Percentiles rank a stretch among this genome's conserved stretches.
These are phyloP conservation scores for Lasioglossum lativentre DNA, from an alignment of 2,888 invertebrate species.

Conservation along the genomic window DNA sequence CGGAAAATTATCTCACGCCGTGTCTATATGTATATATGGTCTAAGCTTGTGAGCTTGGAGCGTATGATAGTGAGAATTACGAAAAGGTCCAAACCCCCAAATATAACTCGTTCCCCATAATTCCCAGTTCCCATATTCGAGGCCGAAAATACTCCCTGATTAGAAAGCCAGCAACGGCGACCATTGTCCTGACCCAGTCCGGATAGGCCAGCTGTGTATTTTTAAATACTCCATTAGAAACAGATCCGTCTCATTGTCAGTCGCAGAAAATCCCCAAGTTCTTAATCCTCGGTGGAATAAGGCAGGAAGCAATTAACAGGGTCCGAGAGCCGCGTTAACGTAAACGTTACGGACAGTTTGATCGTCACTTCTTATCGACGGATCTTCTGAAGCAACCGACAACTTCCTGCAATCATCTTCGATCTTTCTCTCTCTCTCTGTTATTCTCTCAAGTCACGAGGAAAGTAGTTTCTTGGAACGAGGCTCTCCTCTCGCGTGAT, in stretches of 20 bases:
- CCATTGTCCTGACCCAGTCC: not conserved
- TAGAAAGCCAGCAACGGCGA: not conserved
- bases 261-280: not conserved
- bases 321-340: not conserved
- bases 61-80: not conserved
- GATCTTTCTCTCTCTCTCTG: not conserved
- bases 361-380: slow-evolving; percentile 10
- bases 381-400: not conserved
- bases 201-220: not conserved
- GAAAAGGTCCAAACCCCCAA: not conserved
- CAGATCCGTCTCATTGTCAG: not conserved
- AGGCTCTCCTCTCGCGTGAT: slow-evolving; percentile 3
- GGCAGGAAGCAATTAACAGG: not conserved
- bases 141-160: not conserved
- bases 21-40: no score
- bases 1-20: no score
- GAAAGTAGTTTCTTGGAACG: slow-evolving; percentile 9
- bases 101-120: no score
- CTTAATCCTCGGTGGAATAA: not conserved
- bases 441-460: not conserved
- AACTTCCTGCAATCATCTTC: not conserved
- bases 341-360: slow-evolving; percentile 37
- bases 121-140: not conserved
- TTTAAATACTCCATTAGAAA: not conserved
- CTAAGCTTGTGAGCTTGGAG: not conserved